Evolutionary conservation across 2,888 invertebrate genomes (phyloP).

Genomic region (Pachydiplax longipennis): DNA sequence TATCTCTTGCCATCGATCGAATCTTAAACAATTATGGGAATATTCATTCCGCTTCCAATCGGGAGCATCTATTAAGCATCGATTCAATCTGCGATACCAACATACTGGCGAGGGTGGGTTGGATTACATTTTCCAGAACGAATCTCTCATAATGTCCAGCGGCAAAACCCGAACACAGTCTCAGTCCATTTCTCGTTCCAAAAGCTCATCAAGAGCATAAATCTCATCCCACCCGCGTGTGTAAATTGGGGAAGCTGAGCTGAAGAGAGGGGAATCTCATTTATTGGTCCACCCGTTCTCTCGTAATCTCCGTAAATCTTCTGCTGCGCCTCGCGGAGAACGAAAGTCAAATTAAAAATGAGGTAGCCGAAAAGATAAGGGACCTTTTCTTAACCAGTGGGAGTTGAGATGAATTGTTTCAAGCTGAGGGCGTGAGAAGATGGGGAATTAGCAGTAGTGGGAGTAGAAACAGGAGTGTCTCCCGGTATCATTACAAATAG

Average conservation of each 20-base stretch:
- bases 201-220: neutral
- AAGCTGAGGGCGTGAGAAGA: neutral
- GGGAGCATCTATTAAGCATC: neutral
- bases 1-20: neutral
- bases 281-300: neutral
- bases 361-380: neutral
- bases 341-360: neutral
- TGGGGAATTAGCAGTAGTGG: neutral
- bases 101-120: neutral
- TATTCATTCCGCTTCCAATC: neutral
- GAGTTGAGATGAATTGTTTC: neutral
- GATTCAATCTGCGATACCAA: neutral
- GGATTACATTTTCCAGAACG: neutral
- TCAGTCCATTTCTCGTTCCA: neutral
- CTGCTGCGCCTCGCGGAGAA: neutral
- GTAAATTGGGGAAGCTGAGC: neutral
- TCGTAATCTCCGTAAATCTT: neutral
- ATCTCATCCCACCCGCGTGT: neutral
- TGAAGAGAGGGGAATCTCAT: neutral
- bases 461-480: no score
- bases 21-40: neutral
- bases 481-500: no score
- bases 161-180: neutral
- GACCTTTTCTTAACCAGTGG: neutral
- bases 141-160: neutral